Evolutionary conservation across 2,797 vertebrate species (phyloP).

Genomic region (Natrix natrix): DNA sequence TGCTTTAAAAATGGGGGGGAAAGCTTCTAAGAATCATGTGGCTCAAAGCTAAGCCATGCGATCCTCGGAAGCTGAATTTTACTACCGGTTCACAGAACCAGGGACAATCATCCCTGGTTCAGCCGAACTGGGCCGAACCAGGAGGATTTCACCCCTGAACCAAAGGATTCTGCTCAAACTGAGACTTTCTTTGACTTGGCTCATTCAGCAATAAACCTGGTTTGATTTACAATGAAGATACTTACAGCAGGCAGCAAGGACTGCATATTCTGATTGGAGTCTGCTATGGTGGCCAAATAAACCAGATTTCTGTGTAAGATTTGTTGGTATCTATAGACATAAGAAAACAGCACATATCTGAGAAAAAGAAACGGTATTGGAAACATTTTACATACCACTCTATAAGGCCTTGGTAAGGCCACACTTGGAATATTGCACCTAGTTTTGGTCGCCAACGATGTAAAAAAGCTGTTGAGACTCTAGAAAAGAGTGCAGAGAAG

Average conservation of each 20-base stretch:
- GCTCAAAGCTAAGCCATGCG: too few relatives aligned
- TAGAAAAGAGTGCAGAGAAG: too few relatives aligned
- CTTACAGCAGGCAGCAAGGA: conserved; percentile 92
- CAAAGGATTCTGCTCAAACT: background rate
- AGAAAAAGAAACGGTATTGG: conserved; percentile 28
- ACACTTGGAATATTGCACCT: too few relatives aligned
- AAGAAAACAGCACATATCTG: conserved; percentile 47
- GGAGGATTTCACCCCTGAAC: background rate
- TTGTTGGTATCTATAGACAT: conserved; percentile 88
- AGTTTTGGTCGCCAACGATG: too few relatives aligned
- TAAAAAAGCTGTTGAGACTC: too few relatives aligned
- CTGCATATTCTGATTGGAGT: conserved; percentile 98
- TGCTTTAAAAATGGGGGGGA: too few relatives aligned
- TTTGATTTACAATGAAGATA: conserved; percentile 50
- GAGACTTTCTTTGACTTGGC: background rate
- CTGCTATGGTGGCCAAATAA: conserved; percentile 94
- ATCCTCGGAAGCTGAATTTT: too few relatives aligned
- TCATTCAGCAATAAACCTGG: background rate
- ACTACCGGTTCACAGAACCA: too few relatives aligned
- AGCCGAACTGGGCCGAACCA: too few relatives aligned
- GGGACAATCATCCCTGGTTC: too few relatives aligned
- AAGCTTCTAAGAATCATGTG: too few relatives aligned
- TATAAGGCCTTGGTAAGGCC: too few relatives aligned
- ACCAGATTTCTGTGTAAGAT: conserved; percentile 97
- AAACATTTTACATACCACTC: background rate